phyloP scores from a whole-genome alignment of 2,888 invertebrate genomes.

The Alitta virens region DNA sequence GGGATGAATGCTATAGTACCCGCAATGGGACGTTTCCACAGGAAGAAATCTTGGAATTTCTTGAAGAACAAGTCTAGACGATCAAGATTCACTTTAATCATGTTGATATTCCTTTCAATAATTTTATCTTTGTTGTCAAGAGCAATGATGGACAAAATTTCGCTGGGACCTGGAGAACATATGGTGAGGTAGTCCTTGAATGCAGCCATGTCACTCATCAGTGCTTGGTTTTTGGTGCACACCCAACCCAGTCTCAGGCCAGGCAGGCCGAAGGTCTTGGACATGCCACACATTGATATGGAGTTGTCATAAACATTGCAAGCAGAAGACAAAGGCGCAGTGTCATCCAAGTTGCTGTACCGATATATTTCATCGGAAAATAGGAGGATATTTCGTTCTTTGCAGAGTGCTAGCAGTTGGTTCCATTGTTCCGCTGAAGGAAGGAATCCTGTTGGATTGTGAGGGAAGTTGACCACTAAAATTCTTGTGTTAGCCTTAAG shows the following conservation, averaged over 20 bases:
- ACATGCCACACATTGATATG: slow-evolving; percentile 25
- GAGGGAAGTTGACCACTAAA: slow-evolving; percentile 33
- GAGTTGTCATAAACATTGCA: slow-evolving; percentile 21
- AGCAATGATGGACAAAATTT: slow-evolving; percentile 28
- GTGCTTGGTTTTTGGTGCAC: slow-evolving; percentile 13
- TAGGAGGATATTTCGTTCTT: slow-evolving; percentile 16
- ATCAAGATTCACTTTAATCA: slow-evolving; percentile 21
- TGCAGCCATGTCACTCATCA: slow-evolving; percentile 14
- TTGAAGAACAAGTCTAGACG: slow-evolving; percentile 21
- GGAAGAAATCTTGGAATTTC: slow-evolving; percentile 18
- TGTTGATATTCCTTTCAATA: slow-evolving; percentile 8
- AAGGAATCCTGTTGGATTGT: slow-evolving; percentile 28
- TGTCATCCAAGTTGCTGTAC: slow-evolving; percentile 22
- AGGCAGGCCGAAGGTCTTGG: slow-evolving; percentile 29
- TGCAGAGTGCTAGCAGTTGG: slow-evolving; percentile 21
- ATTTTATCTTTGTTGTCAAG: slow-evolving; percentile 20
- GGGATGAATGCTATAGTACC: slow-evolving; percentile 38
- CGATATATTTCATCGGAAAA: slow-evolving; percentile 32
- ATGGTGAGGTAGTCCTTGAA: slow-evolving; percentile 31
- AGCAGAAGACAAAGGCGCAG: slow-evolving; percentile 22
- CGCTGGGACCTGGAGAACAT: slow-evolving; percentile 23
- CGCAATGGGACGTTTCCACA: slow-evolving; percentile 34
- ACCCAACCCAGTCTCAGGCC: slow-evolving; percentile 31
- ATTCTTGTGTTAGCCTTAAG: slow-evolving; percentile 21
- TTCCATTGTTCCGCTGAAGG: slow-evolving; percentile 18